phyloP scores from a whole-genome alignment of 23 tunicate species.

The Ascidia mentula region DNA sequence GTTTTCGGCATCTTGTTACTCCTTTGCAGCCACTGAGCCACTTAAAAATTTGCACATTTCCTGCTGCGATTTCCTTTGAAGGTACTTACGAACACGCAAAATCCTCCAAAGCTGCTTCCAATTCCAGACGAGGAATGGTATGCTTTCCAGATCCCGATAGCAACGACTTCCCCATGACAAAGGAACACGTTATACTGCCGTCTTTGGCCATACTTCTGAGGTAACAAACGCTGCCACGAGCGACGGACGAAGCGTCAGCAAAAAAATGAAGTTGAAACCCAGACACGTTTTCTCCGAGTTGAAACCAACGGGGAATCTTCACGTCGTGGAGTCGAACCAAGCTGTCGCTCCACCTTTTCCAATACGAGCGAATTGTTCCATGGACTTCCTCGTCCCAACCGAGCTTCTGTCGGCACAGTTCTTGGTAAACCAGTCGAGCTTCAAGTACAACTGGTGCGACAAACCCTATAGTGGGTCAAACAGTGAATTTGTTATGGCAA shows the following conservation, averaged over 20 bases:
- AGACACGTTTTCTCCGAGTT: too few species aligned
- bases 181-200: neutral
- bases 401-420: neutral
- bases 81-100: too few species aligned
- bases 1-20: too few species aligned
- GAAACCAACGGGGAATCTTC: constrained; percentile 17
- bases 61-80: too few species aligned
- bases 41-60: too few species aligned
- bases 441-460: neutral
- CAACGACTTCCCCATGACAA: constrained; percentile 14
- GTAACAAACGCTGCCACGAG: neutral
- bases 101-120: neutral
- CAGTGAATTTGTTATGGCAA: neutral
- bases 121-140: constrained; percentile 11
- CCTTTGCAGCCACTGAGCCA: too few species aligned
- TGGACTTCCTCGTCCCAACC: neutral
- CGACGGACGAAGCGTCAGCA: neutral
- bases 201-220: neutral
- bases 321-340: neutral
- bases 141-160: neutral
- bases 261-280: neutral
- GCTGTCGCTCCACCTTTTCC: neutral
- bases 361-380: neutral
- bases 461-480: neutral
- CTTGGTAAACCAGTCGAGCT: neutral